phyloP scores from a whole-genome alignment of 2,888 invertebrate species.

The Cerastis rubricosa region DNA sequence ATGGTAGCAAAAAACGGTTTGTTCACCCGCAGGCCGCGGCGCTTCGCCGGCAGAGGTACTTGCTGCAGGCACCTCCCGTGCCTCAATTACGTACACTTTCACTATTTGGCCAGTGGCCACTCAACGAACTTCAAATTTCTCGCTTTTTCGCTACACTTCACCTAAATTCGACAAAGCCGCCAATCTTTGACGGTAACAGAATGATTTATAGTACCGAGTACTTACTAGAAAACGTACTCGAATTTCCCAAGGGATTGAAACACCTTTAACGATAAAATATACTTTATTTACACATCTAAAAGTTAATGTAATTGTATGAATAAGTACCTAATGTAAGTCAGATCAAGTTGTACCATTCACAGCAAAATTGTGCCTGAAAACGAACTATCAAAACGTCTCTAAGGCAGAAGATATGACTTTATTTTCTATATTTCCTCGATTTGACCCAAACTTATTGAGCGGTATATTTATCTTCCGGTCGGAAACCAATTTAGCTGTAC shows the following conservation, averaged over 20 bases:
- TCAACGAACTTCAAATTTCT: constrained; percentile 67
- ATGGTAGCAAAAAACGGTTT: constrained; percentile 30
- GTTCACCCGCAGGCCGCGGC: constrained; percentile 15
- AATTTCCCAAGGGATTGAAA: constrained; percentile 50
- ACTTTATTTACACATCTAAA: constrained; percentile 64
- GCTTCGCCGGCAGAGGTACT: constrained; percentile 33
- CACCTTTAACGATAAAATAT: constrained; percentile 35
- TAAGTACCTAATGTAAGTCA: constrained; percentile 43
- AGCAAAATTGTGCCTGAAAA: constrained; percentile 36
- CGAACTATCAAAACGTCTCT: constrained; percentile 27
- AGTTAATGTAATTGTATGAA: constrained; percentile 30
- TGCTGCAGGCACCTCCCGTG: constrained; percentile 55
- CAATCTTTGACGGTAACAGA: constrained; percentile 36
- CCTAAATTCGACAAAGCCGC: constrained; percentile 43
- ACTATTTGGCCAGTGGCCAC: constrained; percentile 72
- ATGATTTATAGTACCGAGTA: constrained; percentile 31
- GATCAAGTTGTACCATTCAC: constrained; percentile 26
- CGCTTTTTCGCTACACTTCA: constrained; percentile 61
- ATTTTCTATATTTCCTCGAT: constrained; percentile 43
- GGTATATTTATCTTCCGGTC: constrained; percentile 34
- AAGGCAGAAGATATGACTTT: constrained; percentile 27
- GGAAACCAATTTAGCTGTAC: constrained; percentile 57
- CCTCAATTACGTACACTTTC: constrained; percentile 78
- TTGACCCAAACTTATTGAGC: constrained; percentile 30
- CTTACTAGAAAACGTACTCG: constrained; percentile 2